Evolutionary conservation across 2,888 invertebrate species (phyloP).

Genomic region (Cantharis rustica): DNA sequence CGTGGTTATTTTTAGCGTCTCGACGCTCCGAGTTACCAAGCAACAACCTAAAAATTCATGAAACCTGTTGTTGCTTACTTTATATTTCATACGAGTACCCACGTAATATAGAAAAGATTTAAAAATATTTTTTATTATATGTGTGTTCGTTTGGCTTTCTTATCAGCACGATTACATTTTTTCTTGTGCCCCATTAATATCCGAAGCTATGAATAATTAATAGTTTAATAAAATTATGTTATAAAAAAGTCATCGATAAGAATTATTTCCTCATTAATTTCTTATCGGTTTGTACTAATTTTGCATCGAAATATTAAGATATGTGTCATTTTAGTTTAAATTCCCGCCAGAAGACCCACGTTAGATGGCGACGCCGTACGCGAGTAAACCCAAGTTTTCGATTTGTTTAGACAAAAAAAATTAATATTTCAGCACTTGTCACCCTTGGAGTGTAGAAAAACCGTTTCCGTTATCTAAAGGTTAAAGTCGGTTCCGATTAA

Average conservation of each 20-base stretch:
- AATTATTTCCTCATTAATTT: background rate
- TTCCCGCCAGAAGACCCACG: background rate
- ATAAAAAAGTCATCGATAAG: background rate
- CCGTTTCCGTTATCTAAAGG: background rate
- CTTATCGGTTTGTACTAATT: background rate
- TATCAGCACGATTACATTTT: background rate
- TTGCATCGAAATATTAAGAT: too few species aligned
- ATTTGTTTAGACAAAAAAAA: background rate
- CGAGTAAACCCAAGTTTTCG: background rate
- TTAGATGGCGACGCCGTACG: background rate
- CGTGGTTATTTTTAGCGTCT: conserved; percentile 27
- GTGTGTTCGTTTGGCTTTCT: background rate
- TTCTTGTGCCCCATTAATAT: background rate
- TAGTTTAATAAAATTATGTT: background rate
- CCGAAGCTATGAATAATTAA: background rate
- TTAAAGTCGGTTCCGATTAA: background rate
- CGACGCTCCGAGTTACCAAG: conserved; percentile 22
- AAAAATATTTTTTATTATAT: background rate
- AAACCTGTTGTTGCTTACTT: conserved; percentile 19
- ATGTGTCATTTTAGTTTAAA: background rate
- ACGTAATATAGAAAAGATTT: background rate
- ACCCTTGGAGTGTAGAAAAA: background rate
- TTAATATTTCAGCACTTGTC: background rate
- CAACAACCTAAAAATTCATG: conserved; percentile 13
- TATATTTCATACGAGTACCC: background rate